Percentiles rank a stretch among this genome's conserved stretches.
These are phyloP conservation scores for Bathynomus jamesi DNA, from an alignment of 1,140 invertebrate genomes.

Conservation along the genomic window DNA sequence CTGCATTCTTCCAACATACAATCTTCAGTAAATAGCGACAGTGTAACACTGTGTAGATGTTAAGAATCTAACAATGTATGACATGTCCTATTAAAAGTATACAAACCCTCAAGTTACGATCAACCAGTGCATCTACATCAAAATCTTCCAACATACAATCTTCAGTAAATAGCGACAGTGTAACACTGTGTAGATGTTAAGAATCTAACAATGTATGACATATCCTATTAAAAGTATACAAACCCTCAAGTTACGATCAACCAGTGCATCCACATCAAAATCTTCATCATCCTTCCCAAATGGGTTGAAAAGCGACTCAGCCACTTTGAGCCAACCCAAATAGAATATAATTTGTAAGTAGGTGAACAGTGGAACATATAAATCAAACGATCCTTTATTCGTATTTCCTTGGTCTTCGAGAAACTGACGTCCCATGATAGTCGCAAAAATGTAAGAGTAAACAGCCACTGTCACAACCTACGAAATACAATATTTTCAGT, in stretches of 20 bases:
- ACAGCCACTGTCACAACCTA: slow-evolving; percentile 53
- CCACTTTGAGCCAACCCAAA: slow-evolving; percentile 84
- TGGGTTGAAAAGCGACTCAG: slow-evolving; percentile 74
- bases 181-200: too few species aligned
- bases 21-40: too few species aligned
- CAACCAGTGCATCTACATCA: slow-evolving; percentile 76
- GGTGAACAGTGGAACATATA: slow-evolving; percentile 63
- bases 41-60: too few species aligned
- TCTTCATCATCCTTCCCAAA: slow-evolving; percentile 88
- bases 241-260: slow-evolving; percentile 68
- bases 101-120: slow-evolving; percentile 61
- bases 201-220: neutral
- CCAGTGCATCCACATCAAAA: slow-evolving; percentile 73
- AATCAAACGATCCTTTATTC: slow-evolving; percentile 54
- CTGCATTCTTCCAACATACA: too few species aligned
- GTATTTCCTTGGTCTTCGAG: slow-evolving; percentile 49
- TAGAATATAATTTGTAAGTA: slow-evolving; percentile 67
- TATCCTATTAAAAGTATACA: neutral
- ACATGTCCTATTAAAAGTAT: neutral
- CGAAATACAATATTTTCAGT: slow-evolving; percentile 30
- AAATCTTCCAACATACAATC: too few species aligned
- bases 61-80: neutral
- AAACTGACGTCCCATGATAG: slow-evolving; percentile 51
- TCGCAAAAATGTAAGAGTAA: slow-evolving; percentile 51
- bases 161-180: too few species aligned